Conservation (phyloP, 2,113 vertebrate genomes). For the Speoplatyrhinus poulsoni region DNA sequence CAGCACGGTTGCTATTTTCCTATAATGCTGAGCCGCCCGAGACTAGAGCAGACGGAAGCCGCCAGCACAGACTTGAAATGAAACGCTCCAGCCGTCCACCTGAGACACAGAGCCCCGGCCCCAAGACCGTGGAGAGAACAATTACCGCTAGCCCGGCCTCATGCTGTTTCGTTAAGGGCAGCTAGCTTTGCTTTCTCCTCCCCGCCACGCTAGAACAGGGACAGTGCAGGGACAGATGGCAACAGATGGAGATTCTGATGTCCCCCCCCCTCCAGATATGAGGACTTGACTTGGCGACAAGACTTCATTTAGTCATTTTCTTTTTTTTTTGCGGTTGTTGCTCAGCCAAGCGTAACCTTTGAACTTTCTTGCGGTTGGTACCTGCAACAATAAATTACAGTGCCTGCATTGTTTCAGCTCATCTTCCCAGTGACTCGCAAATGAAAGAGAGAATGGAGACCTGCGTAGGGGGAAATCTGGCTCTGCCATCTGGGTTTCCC, state of each 20-base stretch:
- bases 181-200: slow-evolving; percentile 26
- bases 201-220: slow-evolving; percentile 59
- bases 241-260: slow-evolving; percentile 77
- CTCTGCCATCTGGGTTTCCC: slow-evolving; percentile 63
- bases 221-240: slow-evolving; percentile 73
- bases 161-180: slow-evolving; percentile 51
- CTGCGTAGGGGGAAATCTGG: slow-evolving; percentile 58
- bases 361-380: slow-evolving; percentile 22
- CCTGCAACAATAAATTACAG: too few species aligned
- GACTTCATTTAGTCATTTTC: slow-evolving; percentile 9
- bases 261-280: slow-evolving; percentile 71
- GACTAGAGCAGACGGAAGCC: slow-evolving; percentile 6
- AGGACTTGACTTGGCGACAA: slow-evolving; percentile 71
- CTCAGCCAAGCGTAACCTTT: slow-evolving; percentile 71
- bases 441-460: slow-evolving; percentile 45
- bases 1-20: background rate
- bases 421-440: slow-evolving; percentile 13
- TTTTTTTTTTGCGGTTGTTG: slow-evolving; percentile 41
- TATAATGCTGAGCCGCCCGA: background rate
- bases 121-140: slow-evolving; percentile 56
- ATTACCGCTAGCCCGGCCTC: slow-evolving; percentile 46
- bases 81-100: slow-evolving; percentile 25
- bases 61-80: slow-evolving; percentile 8
- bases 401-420: slow-evolving; percentile 9
- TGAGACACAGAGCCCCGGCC: slow-evolving; percentile 36